Percentiles rank a stretch among this genome's conserved stretches.
phyloP scores from a whole-genome alignment of 1,140 invertebrate genomes.

The Nymphalis io region DNA sequence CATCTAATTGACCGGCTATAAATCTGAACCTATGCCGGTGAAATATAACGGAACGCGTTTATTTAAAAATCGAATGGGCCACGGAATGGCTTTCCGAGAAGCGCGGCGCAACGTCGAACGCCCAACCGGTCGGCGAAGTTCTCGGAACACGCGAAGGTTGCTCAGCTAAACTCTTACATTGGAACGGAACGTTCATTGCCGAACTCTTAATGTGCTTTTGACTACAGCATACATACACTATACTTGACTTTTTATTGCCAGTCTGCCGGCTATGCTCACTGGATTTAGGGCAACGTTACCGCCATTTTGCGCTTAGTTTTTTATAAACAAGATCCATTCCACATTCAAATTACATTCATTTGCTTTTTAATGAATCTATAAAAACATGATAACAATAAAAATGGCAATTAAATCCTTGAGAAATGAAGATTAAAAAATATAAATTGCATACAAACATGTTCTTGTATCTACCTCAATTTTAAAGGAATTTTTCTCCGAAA shows the following conservation, averaged over 20 bases:
- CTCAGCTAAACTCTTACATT: slow-evolving; percentile 59
- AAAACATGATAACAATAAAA: neutral
- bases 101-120: slow-evolving; percentile 45
- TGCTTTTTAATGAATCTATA: slow-evolving; percentile 11
- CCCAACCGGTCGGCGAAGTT: slow-evolving; percentile 63
- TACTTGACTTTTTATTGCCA: slow-evolving; percentile 34
- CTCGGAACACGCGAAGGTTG: slow-evolving; percentile 72
- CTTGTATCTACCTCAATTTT: slow-evolving; percentile 19
- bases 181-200: slow-evolving; percentile 61
- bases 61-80: slow-evolving; percentile 68
- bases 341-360: slow-evolving; percentile 4
- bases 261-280: neutral
- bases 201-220: slow-evolving; percentile 54
- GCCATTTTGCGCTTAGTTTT: slow-evolving; percentile 8
- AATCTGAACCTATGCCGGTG: slow-evolving; percentile 48
- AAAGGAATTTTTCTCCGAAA: slow-evolving; percentile 24
- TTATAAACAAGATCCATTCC: neutral
- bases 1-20: slow-evolving; percentile 60
- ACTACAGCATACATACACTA: slow-evolving; percentile 12
- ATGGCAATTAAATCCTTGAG: neutral
- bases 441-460: slow-evolving; percentile 14
- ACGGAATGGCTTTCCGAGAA: slow-evolving; percentile 62
- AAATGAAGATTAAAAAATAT: slow-evolving; percentile 7
- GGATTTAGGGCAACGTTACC: slow-evolving; percentile 46
- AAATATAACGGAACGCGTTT: slow-evolving; percentile 64